A percentile compares a stretch with the other conserved stretches of the same genome.
phyloP scores from a whole-genome alignment of 2,888 invertebrate species.

The Orchesella flavescens region DNA sequence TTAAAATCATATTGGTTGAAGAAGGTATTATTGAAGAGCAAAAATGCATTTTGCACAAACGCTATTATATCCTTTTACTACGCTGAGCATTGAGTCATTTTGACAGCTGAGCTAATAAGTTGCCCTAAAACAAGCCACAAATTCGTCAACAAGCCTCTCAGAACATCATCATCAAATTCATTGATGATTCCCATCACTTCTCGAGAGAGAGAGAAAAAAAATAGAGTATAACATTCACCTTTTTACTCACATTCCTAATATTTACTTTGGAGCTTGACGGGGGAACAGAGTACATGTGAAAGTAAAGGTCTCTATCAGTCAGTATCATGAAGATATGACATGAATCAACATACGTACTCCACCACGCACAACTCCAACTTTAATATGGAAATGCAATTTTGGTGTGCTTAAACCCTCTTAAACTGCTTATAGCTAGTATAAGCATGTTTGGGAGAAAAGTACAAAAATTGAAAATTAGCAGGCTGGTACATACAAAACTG shows the following conservation, averaged over 20 bases:
- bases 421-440: too few species aligned
- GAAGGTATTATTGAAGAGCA: too few species aligned
- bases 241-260: neutral
- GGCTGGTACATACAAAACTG: slow-evolving; percentile 25
- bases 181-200: slow-evolving; percentile 11
- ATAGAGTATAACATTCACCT: neutral
- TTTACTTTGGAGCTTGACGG: too few species aligned
- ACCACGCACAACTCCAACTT: neutral
- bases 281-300: neutral
- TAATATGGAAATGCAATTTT: too few species aligned
- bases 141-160: slow-evolving; percentile 53
- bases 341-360: neutral
- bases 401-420: too few species aligned
- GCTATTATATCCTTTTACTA: neutral
- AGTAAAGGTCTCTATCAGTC: slow-evolving; percentile 20
- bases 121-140: slow-evolving; percentile 35
- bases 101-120: slow-evolving; percentile 38
- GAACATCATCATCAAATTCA: slow-evolving; percentile 31
- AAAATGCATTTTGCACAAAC: too few species aligned
- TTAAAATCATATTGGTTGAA: too few species aligned
- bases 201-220: too few species aligned
- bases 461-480: slow-evolving; percentile 11
- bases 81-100: neutral
- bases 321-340: neutral
- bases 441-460: neutral